A percentile compares a stretch with the other conserved stretches of the same genome.
Conservation (phyloP, 2,888 invertebrate species). For the Neoitamus cyanurus region DNA sequence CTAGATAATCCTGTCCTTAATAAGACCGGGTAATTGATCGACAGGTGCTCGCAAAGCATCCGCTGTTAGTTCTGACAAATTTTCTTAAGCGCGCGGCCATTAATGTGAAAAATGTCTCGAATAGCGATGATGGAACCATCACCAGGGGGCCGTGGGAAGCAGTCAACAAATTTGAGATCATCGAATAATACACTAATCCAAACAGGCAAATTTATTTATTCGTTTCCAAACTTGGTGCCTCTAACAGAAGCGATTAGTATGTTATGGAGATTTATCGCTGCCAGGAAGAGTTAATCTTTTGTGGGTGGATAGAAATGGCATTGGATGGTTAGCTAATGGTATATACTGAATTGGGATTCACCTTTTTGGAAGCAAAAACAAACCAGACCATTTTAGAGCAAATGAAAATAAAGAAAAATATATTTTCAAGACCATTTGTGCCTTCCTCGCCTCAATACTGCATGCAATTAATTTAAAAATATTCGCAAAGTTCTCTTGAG, state of each 20-base stretch:
- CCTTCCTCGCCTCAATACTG: too few relatives aligned
- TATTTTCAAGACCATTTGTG: too few relatives aligned
- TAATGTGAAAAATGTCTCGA: neutral
- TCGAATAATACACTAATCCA: neutral
- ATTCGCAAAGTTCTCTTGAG: too few relatives aligned
- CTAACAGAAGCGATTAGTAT: neutral
- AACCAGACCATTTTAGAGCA: too few relatives aligned
- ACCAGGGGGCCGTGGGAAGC: neutral
- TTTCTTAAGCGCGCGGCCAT: neutral
- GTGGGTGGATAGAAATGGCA: neutral
- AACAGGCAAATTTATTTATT: neutral
- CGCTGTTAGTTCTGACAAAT: neutral
- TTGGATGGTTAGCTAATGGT: neutral
- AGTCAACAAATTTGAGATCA: neutral
- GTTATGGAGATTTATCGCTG: neutral
- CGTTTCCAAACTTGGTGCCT: neutral
- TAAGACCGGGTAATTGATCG: conserved; percentile 5
- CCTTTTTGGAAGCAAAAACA: neutral
- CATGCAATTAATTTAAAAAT: too few relatives aligned
- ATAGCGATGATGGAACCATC: neutral
- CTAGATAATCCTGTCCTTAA: neutral
- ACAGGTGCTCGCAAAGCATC: neutral
- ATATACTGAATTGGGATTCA: neutral
- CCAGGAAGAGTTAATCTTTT: neutral
- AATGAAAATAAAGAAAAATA: too few relatives aligned